Evolutionary conservation across 2,797 vertebrate genomes (phyloP), one percentile per base, ranked within the genome.

Genomic region (Myoxocephalus aenaeus): DNA sequence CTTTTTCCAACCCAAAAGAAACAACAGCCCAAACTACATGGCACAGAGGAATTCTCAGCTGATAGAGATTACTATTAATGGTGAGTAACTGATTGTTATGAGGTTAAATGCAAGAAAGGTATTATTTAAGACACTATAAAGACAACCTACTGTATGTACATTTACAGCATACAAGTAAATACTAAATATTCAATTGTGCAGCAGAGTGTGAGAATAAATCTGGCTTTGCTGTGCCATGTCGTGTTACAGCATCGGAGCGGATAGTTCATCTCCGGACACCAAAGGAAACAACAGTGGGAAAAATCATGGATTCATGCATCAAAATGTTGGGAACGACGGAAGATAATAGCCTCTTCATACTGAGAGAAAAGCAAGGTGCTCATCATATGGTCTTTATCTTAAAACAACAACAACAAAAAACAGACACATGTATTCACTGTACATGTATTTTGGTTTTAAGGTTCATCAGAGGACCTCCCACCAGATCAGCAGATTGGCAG

Each of bases 181-280:
- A 71, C 14, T 15, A 51, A 50, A 58, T 62, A 58, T 61, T 61
- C 11, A 15, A 8, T 34, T n/a, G 53, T 42, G 40, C 40, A 42
- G 40, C 40, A 42, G 11, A 42, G 40, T 42, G 38, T 40, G 40
- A 42, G 40, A 42, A 54, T 51, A 51, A 10, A n/a, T 51, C 9
- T n/a, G 18, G 20, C 77, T 2, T 79, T 65, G 25, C 53, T 38
- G 38, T 72, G 44, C 40, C 65, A 46, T 75, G 59, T 74, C 83
- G 70, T 89, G 72, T 86, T 92, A 69, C 83, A 95, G 95, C 86
- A 2, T 88, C 91, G n/a, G 88, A 95, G 70, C 87, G 87, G 70
- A 95, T 94, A 13, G 90, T 94, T 67, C 90, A 93, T 85, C 89
- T 95, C 54, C 87, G 93, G 75, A 91, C 93, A 17, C 93, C 94